Evolutionary conservation across 2,113 vertebrate species (phyloP).

Genomic region (Microtus ochrogaster): DNA sequence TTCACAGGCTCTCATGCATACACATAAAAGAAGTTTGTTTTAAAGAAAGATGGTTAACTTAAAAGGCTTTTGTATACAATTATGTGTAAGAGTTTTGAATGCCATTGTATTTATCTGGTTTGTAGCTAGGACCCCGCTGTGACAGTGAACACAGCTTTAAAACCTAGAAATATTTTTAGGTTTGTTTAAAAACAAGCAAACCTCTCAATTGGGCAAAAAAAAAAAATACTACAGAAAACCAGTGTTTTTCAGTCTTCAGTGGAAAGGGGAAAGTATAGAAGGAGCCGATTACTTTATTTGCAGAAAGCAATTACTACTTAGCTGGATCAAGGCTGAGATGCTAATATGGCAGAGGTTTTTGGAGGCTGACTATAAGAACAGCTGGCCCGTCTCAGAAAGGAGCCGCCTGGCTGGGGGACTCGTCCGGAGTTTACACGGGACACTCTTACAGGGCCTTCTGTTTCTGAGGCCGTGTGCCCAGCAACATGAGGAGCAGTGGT

Average conservation of each 20-base stretch:
- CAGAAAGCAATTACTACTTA: constrained; percentile 37
- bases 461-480: constrained; percentile 45
- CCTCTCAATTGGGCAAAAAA: background rate
- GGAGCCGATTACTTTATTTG: background rate
- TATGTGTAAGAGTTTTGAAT: background rate
- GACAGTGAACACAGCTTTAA: background rate
- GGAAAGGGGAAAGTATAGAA: background rate
- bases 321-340: background rate
- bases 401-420: background rate
- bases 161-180: constrained; percentile 8
- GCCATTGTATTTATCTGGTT: background rate
- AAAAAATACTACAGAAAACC: constrained; percentile 46
- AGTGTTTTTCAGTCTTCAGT: background rate
- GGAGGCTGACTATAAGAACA: background rate
- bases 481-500: constrained; percentile 52
- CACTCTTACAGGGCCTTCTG: constrained; percentile 38
- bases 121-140: background rate
- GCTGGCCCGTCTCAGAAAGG: background rate
- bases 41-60: background rate
- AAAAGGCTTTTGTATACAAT: constrained; percentile 10
- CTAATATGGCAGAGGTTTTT: background rate
- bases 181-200: background rate
- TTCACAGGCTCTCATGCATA: background rate
- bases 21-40: background rate
- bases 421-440: constrained; percentile 5